Evolutionary conservation across 2,888 invertebrate genomes (phyloP), one percentile per base, ranked within the genome.

Genomic region (Hydraecia micacea): DNA sequence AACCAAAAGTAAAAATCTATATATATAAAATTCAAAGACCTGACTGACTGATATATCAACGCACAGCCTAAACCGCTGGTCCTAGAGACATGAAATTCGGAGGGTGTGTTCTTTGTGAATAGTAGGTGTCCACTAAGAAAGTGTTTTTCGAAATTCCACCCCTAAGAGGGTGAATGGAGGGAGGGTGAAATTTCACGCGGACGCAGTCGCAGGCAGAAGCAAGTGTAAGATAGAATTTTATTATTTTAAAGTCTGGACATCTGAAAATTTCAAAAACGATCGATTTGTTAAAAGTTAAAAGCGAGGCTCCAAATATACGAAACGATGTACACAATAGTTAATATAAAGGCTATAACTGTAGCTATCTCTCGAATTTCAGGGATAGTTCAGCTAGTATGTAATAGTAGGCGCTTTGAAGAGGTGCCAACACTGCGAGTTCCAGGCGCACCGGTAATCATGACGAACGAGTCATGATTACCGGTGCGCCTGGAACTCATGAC

Each of bases 401-500:
- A 85, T 74, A 77, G 68, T 79, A 83, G 86, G 79, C 79, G 73
- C 89, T 93, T 93, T 92, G 93, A 92, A 80, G 84, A 76, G 70
- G 83, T 92, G 93, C 93, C 93, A 93, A 93, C 89, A 90, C 89
- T 90, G 90, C 75, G 18, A 76, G 84, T 79, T 87, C 80, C 82
- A 83, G 78, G 75, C 84, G 78, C 77, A 68, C 73, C 83, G 74
- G 77, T 77, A 66, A 71, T 83, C 72, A 77, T 82, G 85, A 82
- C n/a, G n/a, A n/a, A n/a, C n/a, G n/a, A n/a, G n/a, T n/a, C n/a
- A n/a, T n/a, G n/a, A n/a, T n/a, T n/a, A n/a, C n/a, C n/a, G n/a
- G n/a, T n/a, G n/a, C n/a, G n/a, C n/a, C n/a, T n/a, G n/a, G n/a
- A n/a, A n/a, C n/a, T n/a, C n/a, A 66, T 77, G 74, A 81, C 87